Evolutionary conservation across 2,113 vertebrate species (phyloP).

Genomic region (Malaclemys terrapin): DNA sequence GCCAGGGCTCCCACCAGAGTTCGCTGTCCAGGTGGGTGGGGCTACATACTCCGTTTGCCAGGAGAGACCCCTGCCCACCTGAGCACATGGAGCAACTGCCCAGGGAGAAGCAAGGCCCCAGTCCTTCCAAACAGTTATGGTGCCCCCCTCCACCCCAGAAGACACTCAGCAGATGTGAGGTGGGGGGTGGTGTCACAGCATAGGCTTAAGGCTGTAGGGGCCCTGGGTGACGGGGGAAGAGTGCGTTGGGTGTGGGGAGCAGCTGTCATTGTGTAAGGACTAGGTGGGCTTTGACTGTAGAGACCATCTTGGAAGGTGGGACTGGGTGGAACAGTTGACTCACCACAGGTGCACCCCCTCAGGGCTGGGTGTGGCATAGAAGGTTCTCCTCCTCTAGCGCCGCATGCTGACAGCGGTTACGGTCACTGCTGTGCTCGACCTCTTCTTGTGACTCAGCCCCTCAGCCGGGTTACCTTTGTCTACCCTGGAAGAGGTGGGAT

Average conservation of each 20-base stretch:
- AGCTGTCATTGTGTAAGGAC: not conserved
- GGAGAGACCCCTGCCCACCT: not conserved
- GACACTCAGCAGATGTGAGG: not conserved
- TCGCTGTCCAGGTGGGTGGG: not conserved
- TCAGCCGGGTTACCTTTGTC: no score
- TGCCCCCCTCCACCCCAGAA: not conserved
- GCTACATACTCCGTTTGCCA: not conserved
- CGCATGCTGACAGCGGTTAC: no score
- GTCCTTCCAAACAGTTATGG: no score
- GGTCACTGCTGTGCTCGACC: no score
- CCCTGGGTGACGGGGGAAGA: not conserved
- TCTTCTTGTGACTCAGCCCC: no score
- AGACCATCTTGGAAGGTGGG: no score
- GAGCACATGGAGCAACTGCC: not conserved
- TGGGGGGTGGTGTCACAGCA: not conserved
- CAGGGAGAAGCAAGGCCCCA: not conserved
- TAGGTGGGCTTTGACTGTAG: no score
- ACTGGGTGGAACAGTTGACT: no score
- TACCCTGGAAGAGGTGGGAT: no score
- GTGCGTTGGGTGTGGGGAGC: not conserved
- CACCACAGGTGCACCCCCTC: no score
- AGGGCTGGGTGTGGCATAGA: no score
- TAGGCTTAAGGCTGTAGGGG: not conserved
- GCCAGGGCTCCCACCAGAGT: not conserved
- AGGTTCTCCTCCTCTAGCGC: no score